Base-by-base conservation (phyloP, 2,113 vertebrate genomes). In the Piliocolobus tephrosceles region DNA sequence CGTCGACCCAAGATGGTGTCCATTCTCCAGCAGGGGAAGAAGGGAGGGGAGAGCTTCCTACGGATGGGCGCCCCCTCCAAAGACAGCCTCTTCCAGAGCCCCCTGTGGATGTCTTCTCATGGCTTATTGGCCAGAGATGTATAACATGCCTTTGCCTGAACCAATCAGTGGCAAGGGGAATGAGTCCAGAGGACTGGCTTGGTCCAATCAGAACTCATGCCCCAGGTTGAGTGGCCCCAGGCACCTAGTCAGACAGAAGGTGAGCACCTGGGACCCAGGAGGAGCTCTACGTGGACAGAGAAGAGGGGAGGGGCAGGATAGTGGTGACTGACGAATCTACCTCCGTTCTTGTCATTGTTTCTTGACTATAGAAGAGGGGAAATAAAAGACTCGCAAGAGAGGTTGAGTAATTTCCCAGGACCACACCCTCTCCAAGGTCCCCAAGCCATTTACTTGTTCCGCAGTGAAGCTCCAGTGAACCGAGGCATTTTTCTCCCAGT, bases 71-170 rank as follows among this genome's bases (percentile, higher is more conserved):
- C 25, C 6, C 8, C 27, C 35, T 11, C n/a, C 76, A 61, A 58
- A 61, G 30, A 50, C 25, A 61, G 61, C 70, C 58, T 68, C 70
- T 93, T 40, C 55, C 27, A n/a, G 83, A 80, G 25, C 66, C 13
- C 0, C 68, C 40, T 58, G n/a, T 20, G 5, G 38, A 18, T 47
- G 40, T 58, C 64, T 91, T 47, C 40, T 93, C 57, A 2, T 11
- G 13, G 84, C 79, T 96, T 90, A 76, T 68, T 96, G 95, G 87
- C 61, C 86, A 73, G 82, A 82, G 75, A 32, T 87, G 35, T 13
- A 22, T 50, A 75, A 6, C 47, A 4, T 55, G 57, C 45, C 90
- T 92, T 96, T 32, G 35, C 73, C 47, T 68, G 32, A 96, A 14
- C 79, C 90, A 90, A 20, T 76, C 90, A 45, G 50, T 85, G 64